A percentile compares a stretch with the other conserved stretches of the same genome.
Evolutionary conservation across 2,797 vertebrate species (phyloP).

Genomic region (Petrocephalus sullivani): DNA sequence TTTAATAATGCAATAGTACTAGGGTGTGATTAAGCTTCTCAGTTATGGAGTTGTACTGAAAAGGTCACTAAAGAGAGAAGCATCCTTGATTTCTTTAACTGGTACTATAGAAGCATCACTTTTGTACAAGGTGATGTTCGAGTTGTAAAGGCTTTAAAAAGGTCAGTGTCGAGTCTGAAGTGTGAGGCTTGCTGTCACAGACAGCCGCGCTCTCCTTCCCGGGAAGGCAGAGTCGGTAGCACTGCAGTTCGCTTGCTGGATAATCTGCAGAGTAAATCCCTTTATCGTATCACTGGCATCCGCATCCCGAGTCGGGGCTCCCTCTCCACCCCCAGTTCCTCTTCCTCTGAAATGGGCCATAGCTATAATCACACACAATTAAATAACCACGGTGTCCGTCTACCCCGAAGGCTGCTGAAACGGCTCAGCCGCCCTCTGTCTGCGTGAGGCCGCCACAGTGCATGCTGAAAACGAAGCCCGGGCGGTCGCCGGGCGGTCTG

Average conservation of each 20-base stretch:
- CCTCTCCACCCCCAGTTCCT: slow-evolving; percentile 27
- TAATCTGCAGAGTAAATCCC: slow-evolving; percentile 25
- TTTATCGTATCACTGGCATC: not conserved
- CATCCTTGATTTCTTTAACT: not conserved
- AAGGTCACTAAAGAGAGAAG: not conserved
- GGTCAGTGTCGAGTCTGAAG: not conserved
- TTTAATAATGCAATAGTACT: not conserved
- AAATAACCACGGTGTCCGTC: slow-evolving; percentile 36
- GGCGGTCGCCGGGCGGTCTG: slow-evolving; percentile 34
- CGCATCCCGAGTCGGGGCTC: not conserved
- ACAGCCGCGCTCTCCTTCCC: not conserved
- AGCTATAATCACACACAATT: slow-evolving; percentile 56
- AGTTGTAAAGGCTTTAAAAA: not conserved
- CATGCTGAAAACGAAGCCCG: slow-evolving; percentile 43
- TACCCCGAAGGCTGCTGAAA: slow-evolving; percentile 47
- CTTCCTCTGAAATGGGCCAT: slow-evolving; percentile 42
- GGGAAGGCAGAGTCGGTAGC: not conserved
- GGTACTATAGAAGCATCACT: not conserved
- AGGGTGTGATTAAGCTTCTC: not conserved
- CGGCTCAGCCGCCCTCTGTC: slow-evolving; percentile 38
- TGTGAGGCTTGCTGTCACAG: not conserved
- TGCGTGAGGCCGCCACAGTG: slow-evolving; percentile 57
- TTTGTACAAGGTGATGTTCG: not conserved
- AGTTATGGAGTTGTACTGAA: not conserved
- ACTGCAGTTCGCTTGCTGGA: not conserved